Percentiles rank a stretch among this genome's conserved stretches.
These are phyloP conservation scores for Thalassarche chlororhynchos DNA, from an alignment of 2,113 vertebrate genomes.

Conservation along the genomic window DNA sequence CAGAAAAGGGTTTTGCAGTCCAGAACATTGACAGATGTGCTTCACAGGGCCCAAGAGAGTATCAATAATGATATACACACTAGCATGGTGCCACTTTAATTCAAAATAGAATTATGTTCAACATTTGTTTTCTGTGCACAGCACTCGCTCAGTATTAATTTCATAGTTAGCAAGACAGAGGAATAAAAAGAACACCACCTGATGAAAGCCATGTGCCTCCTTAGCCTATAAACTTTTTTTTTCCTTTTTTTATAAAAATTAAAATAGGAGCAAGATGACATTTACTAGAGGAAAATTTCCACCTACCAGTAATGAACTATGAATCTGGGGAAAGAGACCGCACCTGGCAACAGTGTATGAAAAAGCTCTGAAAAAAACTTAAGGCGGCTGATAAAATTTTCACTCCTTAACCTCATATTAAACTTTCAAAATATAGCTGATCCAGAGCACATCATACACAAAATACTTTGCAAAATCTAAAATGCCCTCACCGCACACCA, in stretches of 20 bases:
- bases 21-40: background rate
- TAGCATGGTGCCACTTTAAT: background rate
- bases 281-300: background rate
- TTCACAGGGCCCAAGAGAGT: background rate
- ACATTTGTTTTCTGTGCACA: background rate
- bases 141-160: background rate
- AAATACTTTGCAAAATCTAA: background rate
- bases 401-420: background rate
- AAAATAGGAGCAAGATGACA: background rate
- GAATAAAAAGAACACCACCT: background rate
- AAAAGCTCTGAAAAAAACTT: background rate
- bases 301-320: background rate
- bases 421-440: background rate
- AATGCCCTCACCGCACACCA: background rate
- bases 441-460: background rate
- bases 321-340: background rate
- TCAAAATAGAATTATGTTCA: background rate
- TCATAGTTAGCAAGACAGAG: background rate
- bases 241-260: background rate
- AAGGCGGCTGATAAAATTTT: background rate
- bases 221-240: background rate
- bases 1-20: background rate
- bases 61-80: background rate
- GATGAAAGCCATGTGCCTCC: background rate
- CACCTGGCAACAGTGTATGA: background rate